Percentiles rank a stretch among this genome's conserved stretches.
Evolutionary conservation across 2,888 invertebrate genomes (phyloP).

Genomic region (Caenorhabditis sp.): DNA sequence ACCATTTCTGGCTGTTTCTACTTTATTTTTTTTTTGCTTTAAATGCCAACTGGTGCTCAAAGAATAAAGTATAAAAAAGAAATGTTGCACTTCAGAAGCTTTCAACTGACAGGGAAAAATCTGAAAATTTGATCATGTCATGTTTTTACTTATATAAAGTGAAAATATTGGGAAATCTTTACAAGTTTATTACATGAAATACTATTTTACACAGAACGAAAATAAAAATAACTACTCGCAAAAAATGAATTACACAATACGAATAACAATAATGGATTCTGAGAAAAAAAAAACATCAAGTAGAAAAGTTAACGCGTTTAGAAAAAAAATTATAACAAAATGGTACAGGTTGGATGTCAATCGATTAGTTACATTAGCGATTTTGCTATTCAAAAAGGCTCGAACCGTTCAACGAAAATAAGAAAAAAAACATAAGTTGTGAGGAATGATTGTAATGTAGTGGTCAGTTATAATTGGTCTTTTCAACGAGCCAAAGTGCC

Average conservation of each 20-base stretch:
- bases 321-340: background rate
- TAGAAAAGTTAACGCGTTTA: background rate
- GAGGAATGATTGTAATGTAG: background rate
- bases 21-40: slow-evolving; percentile 21
- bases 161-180: background rate
- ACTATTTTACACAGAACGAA: background rate
- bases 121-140: background rate
- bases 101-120: too few species aligned
- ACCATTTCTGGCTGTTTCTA: slow-evolving; percentile 8
- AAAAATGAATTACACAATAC: background rate
- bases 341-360: background rate
- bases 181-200: background rate
- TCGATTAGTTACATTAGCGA: too few species aligned
- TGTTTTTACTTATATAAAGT: background rate
- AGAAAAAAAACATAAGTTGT: too few species aligned
- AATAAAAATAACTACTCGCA: background rate
- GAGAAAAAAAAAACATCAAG: background rate
- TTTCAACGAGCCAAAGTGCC: slow-evolving; percentile 86
- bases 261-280: background rate
- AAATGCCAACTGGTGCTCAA: slow-evolving; percentile 42
- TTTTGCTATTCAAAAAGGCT: background rate
- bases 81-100: too few species aligned
- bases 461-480: background rate
- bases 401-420: background rate
- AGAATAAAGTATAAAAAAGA: background rate